These are phyloP conservation scores for Perdita meconis DNA, from an alignment of 2,888 invertebrate genomes.

Conservation along the genomic window DNA sequence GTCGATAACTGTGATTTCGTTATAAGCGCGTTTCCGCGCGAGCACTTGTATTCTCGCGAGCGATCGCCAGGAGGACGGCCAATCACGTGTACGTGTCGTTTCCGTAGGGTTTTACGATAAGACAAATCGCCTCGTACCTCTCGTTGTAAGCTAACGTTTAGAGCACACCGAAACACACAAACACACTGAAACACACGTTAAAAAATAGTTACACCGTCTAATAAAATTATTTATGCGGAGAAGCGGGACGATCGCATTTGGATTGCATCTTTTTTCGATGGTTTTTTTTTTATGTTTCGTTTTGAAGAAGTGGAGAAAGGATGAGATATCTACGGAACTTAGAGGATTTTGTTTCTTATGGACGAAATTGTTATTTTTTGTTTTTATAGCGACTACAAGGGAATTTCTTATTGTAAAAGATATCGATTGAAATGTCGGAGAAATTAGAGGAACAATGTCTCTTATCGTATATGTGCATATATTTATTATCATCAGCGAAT, in stretches of 20 bases:
- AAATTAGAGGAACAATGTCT: constrained; percentile 28
- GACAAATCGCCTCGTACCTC: constrained; percentile 38
- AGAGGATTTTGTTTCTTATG: constrained; percentile 66
- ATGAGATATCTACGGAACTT: too few species aligned
- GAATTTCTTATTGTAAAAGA: constrained; percentile 13
- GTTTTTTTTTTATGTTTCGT: too few species aligned
- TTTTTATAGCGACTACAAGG: constrained; percentile 45
- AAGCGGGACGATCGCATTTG: constrained; percentile 2
- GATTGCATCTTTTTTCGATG: too few species aligned
- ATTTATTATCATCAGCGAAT: constrained; percentile 52
- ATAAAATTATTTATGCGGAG: constrained; percentile 30
- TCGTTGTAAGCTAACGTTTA: constrained; percentile 48
- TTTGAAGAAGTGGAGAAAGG: too few species aligned
- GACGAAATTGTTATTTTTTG: constrained; percentile 74
- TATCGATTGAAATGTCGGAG: background rate
- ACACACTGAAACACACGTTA: constrained; percentile 10
- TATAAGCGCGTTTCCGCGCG: constrained; percentile 22
- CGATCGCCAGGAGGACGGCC: background rate
- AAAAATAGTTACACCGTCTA: constrained; percentile 38
- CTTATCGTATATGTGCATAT: constrained; percentile 49
- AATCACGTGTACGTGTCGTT: constrained; percentile 36
- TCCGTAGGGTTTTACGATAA: constrained; percentile 25
- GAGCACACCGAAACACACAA: constrained; percentile 14
- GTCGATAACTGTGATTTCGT: constrained; percentile 62
- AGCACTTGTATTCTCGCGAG: background rate